These are phyloP conservation scores for Alethe castanea DNA, from an alignment of 2,113 vertebrate genomes.

Conservation along the genomic window DNA sequence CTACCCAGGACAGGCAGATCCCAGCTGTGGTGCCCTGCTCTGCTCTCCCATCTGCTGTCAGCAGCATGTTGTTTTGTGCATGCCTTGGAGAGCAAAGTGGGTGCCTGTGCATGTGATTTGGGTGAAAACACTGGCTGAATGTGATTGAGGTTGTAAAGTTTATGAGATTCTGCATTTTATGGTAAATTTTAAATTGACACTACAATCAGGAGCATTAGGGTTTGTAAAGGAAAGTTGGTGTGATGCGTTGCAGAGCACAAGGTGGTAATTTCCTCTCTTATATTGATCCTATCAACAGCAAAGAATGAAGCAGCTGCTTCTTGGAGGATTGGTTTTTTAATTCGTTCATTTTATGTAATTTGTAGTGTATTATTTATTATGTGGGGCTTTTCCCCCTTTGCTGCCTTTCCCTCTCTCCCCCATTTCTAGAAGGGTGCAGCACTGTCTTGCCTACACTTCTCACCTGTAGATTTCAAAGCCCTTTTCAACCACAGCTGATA, in stretches of 20 bases:
- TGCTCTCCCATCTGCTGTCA: not conserved
- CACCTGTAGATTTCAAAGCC: not conserved
- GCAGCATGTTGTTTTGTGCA: not conserved
- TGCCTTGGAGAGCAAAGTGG: fast-evolving
- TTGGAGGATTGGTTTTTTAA: not conserved
- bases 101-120: not conserved
- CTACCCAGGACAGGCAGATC: not conserved
- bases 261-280: conserved; percentile 41
- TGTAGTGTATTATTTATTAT: not conserved
- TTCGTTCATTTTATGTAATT: not conserved
- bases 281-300: conserved; percentile 16
- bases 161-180: conserved; percentile 22
- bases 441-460: not conserved
- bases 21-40: not conserved
- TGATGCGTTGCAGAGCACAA: conserved; percentile 14
- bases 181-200: conserved; percentile 45
- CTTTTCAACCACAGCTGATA: not conserved
- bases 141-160: conserved; percentile 31
- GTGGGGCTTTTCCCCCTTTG: not conserved
- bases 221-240: not conserved
- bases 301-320: conserved; percentile 39
- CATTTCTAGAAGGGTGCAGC: not conserved
- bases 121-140: not conserved
- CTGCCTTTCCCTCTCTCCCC: not conserved
- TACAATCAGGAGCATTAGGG: not conserved